These are phyloP conservation scores for Aphodius sticticus DNA, from an alignment of 2,888 invertebrate genomes.

Conservation along the genomic window DNA sequence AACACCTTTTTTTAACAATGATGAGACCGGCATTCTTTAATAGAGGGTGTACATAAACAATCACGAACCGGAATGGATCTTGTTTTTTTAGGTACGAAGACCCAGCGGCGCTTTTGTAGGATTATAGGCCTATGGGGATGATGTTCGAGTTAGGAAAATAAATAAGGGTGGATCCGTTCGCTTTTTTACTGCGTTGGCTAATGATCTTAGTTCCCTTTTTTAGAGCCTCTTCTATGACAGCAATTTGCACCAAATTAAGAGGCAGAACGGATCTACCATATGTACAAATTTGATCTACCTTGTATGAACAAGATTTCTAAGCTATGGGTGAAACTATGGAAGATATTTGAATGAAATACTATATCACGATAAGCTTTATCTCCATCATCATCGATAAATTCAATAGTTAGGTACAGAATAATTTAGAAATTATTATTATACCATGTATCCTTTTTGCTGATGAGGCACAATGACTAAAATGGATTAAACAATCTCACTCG, in stretches of 20 bases:
- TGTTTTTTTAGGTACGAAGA: not conserved
- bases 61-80: not conserved
- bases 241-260: not conserved
- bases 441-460: too few relatives aligned
- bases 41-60: not conserved
- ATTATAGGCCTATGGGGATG: not conserved
- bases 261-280: too few relatives aligned
- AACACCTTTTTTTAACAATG: not conserved
- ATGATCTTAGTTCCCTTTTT: not conserved
- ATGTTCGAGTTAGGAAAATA: not conserved
- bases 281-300: too few relatives aligned
- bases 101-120: not conserved
- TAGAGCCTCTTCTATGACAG: not conserved
- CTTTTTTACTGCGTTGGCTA: not conserved
- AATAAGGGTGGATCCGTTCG: not conserved
- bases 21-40: not conserved
- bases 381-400: too few relatives aligned
- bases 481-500: too few relatives aligned
- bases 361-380: too few relatives aligned
- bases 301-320: too few relatives aligned
- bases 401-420: too few relatives aligned
- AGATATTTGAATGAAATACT: too few relatives aligned
- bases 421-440: too few relatives aligned
- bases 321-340: too few relatives aligned
- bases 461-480: too few relatives aligned